A percentile compares a stretch with the other conserved stretches of the same genome.
Conservation (phyloP, 2,113 vertebrate species). For the Todiramphus saurophagus region DNA sequence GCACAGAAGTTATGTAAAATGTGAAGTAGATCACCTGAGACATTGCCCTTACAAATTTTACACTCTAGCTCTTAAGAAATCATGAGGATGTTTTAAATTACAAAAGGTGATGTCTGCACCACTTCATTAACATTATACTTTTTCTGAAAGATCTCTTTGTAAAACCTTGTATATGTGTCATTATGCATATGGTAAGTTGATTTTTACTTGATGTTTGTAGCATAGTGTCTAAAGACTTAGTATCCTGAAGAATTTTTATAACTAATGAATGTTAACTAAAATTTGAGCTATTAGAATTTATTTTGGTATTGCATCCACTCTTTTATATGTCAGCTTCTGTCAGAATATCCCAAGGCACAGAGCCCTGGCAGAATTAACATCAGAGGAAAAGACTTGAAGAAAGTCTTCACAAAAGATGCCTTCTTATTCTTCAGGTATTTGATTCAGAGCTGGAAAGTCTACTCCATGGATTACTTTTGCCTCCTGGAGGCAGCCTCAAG, state of each 20-base stretch:
- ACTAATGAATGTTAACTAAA: not conserved
- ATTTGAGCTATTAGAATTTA: not conserved
- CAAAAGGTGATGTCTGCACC: not conserved
- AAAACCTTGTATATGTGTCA: not conserved
- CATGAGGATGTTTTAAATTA: not conserved
- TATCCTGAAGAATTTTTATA: not conserved
- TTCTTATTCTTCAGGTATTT: not conserved
- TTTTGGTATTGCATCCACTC: not conserved
- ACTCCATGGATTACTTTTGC: not conserved
- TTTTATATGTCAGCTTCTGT: not conserved
- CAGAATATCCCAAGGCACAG: not conserved
- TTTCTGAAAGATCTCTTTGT: not conserved
- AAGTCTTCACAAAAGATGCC: not conserved
- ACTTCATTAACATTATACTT: not conserved
- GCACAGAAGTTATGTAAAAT: not conserved
- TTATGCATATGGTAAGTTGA: not conserved
- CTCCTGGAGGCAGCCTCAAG: not conserved
- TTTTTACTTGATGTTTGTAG: not conserved
- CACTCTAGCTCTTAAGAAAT: not conserved
- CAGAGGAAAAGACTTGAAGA: not conserved
- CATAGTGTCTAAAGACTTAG: not conserved
- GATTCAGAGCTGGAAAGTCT: not conserved
- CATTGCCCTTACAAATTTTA: not conserved
- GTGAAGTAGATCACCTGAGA: not conserved
- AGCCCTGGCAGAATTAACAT: not conserved